These are phyloP conservation scores for Nemurella pictetii DNA, from an alignment of 2,888 invertebrate species.

Conservation along the genomic window DNA sequence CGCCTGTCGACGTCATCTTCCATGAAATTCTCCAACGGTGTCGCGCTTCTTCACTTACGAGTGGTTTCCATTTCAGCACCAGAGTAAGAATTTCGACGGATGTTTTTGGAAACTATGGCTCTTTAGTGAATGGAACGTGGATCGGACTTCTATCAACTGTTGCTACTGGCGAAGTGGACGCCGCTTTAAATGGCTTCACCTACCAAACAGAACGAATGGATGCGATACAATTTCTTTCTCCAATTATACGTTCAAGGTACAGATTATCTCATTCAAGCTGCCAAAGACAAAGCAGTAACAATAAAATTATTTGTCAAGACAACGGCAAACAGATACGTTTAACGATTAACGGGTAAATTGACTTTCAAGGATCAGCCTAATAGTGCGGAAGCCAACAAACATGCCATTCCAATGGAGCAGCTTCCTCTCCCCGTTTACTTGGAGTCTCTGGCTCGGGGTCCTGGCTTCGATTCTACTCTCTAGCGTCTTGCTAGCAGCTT, in stretches of 20 bases:
- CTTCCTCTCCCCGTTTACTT: neutral
- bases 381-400: neutral
- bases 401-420: neutral
- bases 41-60: too few species aligned
- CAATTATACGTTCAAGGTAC: neutral
- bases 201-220: neutral
- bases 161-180: neutral
- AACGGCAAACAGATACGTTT: neutral
- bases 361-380: neutral
- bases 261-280: neutral
- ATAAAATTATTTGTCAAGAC: neutral
- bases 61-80: neutral
- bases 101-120: neutral
- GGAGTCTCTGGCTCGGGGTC: neutral
- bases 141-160: neutral
- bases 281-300: neutral
- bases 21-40: too few species aligned
- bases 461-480: neutral
- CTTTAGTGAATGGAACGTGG: neutral
- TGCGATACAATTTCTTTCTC: neutral
- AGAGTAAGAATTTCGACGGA: neutral
- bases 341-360: neutral
- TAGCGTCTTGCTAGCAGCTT: neutral
- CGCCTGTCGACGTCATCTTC: too few species aligned
- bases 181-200: neutral